Conservation (phyloP, 2,113 vertebrate genomes). For the Tyrannus savana region DNA sequence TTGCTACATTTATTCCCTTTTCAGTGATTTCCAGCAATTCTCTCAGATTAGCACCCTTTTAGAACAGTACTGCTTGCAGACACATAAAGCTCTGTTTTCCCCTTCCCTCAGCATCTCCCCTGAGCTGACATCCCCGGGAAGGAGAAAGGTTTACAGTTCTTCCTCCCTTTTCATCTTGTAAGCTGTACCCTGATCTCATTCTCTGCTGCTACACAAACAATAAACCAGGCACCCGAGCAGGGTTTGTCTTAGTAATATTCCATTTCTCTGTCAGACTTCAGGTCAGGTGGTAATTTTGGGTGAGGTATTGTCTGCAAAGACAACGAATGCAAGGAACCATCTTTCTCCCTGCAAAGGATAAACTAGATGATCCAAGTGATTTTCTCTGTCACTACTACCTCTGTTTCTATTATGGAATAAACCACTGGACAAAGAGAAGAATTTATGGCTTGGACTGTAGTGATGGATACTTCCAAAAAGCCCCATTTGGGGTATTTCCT, state of each 20-base stretch:
- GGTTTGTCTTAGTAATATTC: slow-evolving; percentile 6
- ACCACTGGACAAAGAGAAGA: background rate
- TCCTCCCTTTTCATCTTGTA: background rate
- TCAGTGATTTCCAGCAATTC: background rate
- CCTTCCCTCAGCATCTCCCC: background rate
- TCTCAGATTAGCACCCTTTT: background rate
- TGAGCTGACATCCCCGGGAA: background rate
- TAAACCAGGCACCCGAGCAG: background rate
- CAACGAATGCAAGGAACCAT: slow-evolving; percentile 18
- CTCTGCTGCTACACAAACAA: background rate
- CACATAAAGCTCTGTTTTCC: background rate
- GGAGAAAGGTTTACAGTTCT: background rate
- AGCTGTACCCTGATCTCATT: background rate
- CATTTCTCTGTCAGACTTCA: background rate
- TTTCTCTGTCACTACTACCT: slow-evolving; percentile 1
- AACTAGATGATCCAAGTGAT: slow-evolving; percentile 14
- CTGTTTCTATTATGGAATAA: slow-evolving; percentile 14
- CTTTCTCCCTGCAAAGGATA: background rate
- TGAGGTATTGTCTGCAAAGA: slow-evolving; percentile 29
- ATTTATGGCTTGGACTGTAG: slow-evolving; percentile 5
- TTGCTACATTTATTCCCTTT: background rate
- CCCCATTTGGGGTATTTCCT: background rate
- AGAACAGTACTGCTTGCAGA: background rate
- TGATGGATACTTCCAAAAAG: background rate
- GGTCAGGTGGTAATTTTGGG: slow-evolving; percentile 27